Conservation (phyloP, 1,140 invertebrate genomes). For the Kradibia gibbosae region DNA sequence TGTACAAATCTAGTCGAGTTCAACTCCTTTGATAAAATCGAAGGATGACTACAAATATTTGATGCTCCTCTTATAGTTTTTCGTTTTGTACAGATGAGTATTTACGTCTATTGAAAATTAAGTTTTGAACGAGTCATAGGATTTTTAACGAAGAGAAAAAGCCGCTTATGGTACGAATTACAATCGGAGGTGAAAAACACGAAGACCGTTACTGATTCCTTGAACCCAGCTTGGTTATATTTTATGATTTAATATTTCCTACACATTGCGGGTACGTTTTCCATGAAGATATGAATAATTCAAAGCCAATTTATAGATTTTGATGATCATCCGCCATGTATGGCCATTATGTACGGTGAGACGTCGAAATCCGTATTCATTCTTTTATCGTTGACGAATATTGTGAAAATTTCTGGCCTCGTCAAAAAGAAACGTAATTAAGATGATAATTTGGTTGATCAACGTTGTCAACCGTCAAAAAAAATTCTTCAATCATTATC, state of each 20-base stretch:
- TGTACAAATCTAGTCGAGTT: neutral
- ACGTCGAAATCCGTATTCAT: neutral
- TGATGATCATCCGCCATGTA: neutral
- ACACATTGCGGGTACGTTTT: neutral
- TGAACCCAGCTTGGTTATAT: neutral
- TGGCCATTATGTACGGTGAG: neutral
- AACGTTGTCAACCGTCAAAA: no score
- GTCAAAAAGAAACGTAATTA: no score
- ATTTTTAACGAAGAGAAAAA: no score
- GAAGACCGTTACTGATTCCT: neutral
- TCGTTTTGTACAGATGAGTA: no score
- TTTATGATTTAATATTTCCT: neutral
- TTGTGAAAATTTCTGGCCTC: no score
- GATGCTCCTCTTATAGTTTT: neutral
- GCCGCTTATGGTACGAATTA: neutral
- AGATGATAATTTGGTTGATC: no score
- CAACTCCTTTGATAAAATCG: neutral
- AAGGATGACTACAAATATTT: neutral
- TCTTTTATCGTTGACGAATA: neutral
- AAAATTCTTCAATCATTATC: no score
- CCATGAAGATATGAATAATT: conserved; percentile 14
- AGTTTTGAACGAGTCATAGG: no score
- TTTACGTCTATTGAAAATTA: no score
- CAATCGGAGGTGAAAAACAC: neutral
- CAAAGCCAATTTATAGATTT: conserved; percentile 1